Base-by-base conservation (phyloP, 92 coral and sea anemone genomes). In the Epizoanthus illoricatus region DNA sequence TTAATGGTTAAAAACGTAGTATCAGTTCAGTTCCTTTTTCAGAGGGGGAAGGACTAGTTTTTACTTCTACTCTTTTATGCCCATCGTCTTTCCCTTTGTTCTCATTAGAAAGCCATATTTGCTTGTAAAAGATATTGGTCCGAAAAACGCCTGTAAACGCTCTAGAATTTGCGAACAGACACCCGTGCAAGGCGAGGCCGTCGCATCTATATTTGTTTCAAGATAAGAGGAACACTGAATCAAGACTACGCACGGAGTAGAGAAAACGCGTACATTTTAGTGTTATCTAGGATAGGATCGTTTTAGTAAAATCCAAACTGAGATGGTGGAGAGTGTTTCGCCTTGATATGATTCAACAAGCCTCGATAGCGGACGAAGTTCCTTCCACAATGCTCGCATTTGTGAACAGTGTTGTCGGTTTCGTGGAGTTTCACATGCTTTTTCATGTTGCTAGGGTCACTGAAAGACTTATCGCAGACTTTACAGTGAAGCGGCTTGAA, bases 381-480 rank as follows among this genome's bases (percentile, higher is more conserved):
- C 45, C 97, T 75, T 5, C 99, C 99, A 55, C 99, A 97, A 79
- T 97, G 94, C 57, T 91, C 85, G 63, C 99, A 97, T 71, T 92
- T 93, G 66, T 97, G 97, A 0, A 97, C 94, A 7, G 98, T 94
- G 84, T 97, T 92, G 55, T 97, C 97, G 9, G 92, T 93, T 56
- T 94, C 99, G 69, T 97, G 99, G 13, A 94, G 91, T 56, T 94
- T 92, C 33, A 97, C 94, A 21, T 97, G 99, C 75, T 97, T 97
- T 33, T 97, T 97, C 98, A 97, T 93, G 86, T 97, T 97, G 67
- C 99, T 97, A 3, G 99, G 99, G 71, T 97, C 99, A 71, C 99
- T 94, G 84, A 97, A 97, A 23, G 99, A 93, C 86, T 97, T 97
- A 85, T 92, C 93, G 71, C 99, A 97, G 60, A 97, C 97, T 28